Conservation (phyloP, 2,113 vertebrate species). For the Macquaria ambigua region DNA sequence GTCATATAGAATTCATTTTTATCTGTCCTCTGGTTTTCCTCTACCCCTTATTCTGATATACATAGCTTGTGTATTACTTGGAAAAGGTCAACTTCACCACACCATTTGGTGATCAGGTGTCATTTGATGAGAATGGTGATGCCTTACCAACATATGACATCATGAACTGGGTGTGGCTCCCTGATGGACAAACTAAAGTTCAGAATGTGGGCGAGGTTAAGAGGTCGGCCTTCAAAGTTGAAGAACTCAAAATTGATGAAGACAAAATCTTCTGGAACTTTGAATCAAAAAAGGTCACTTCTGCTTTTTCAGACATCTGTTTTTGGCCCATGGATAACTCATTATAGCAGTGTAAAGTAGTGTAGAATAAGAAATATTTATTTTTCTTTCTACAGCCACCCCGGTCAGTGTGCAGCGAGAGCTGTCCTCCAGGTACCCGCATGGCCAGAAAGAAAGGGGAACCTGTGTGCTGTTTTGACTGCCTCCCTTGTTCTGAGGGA, state of each 20-base stretch:
- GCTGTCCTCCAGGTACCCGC: constrained; percentile 81
- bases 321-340: background rate
- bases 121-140: constrained; percentile 82
- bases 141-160: constrained; percentile 81
- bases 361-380: background rate
- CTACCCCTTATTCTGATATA: background rate
- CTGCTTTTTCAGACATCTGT: background rate
- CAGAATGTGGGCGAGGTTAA: constrained; percentile 76
- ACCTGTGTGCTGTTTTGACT: constrained; percentile 86
- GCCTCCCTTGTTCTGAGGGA: constrained; percentile 85
- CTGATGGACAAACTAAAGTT: constrained; percentile 63
- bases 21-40: background rate
- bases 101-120: constrained; percentile 77
- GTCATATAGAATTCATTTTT: background rate
- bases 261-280: constrained; percentile 78
- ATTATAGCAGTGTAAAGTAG: background rate
- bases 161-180: constrained; percentile 80
- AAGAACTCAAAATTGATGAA: constrained; percentile 75
- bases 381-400: constrained; percentile 68
- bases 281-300: constrained; percentile 53
- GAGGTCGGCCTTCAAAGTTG: constrained; percentile 47
- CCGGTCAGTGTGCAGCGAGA: constrained; percentile 82
- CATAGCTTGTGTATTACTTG: constrained; percentile 77
- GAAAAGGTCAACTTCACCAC: constrained; percentile 79
- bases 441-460: constrained; percentile 81